A percentile compares a stretch with the other conserved stretches of the same genome.
Evolutionary conservation across 2,888 invertebrate species (phyloP).

Genomic region (Noctua janthina): DNA sequence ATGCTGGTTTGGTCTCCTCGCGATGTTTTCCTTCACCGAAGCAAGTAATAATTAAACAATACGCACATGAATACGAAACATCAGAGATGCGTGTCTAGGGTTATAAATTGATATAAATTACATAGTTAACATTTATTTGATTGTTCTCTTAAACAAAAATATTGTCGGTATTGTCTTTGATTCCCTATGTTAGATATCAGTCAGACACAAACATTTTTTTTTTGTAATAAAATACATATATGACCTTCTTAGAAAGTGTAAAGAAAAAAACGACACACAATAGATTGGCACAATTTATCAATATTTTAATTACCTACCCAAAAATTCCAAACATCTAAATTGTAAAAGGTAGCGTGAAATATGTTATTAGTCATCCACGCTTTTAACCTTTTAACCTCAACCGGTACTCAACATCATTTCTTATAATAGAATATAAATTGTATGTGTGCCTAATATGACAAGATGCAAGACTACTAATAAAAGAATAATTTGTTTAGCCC

Average conservation of each 20-base stretch:
- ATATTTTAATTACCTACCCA: not conserved
- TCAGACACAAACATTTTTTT: not conserved
- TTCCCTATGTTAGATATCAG: not conserved
- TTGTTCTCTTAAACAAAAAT: no score
- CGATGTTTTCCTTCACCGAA: no score
- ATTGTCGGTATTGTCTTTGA: not conserved
- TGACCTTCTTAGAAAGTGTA: slow-evolving; percentile 2
- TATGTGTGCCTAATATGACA: slow-evolving; percentile 13
- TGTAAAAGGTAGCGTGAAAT: slow-evolving; percentile 36
- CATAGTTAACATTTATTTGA: no score
- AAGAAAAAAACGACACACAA: not conserved
- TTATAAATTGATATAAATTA: no score
- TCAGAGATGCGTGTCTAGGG: no score
- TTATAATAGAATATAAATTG: slow-evolving; percentile 17
- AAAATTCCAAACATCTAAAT: slow-evolving; percentile 3
- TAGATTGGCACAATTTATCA: slow-evolving; percentile 19
- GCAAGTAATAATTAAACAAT: no score
- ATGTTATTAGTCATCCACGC: slow-evolving; percentile 42
- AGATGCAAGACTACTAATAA: slow-evolving; percentile 7
- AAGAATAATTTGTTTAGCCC: not conserved
- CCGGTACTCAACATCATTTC: slow-evolving; percentile 10
- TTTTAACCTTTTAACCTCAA: slow-evolving; percentile 27
- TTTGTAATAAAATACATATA: not conserved
- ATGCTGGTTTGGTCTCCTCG: no score
- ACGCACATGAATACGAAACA: no score